A percentile compares a stretch with the other conserved stretches of the same genome.
Evolutionary conservation across 2,888 invertebrate genomes (phyloP).

Genomic region (Aphidius colemani): DNA sequence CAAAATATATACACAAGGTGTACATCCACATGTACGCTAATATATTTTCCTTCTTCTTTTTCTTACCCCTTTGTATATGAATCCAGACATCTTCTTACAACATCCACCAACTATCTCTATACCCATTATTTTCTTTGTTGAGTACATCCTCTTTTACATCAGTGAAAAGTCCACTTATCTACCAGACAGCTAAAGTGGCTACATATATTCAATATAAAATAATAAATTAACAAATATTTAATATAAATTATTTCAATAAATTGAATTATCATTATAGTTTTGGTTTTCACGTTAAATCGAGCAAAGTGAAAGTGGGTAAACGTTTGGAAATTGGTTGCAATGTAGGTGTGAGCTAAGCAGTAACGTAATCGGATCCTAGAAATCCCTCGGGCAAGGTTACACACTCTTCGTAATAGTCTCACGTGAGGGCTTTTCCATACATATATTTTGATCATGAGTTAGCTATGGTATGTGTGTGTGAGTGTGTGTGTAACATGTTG

Average conservation of each 20-base stretch:
- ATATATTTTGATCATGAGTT: constrained; percentile 1
- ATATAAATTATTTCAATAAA: too few relatives aligned
- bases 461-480: constrained; percentile 32
- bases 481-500: constrained; percentile 38
- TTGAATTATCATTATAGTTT: too few relatives aligned
- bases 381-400: constrained; percentile 16
- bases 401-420: constrained; percentile 10
- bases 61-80: constrained; percentile 20
- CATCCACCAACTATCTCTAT: constrained; percentile 22
- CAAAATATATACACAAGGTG: neutral
- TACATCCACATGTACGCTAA: too few relatives aligned
- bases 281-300: neutral
- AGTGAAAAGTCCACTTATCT: neutral
- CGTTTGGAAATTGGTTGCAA: constrained; percentile 16
- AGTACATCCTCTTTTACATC: neutral
- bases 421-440: constrained; percentile 2
- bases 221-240: too few relatives aligned
- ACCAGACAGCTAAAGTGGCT: too few relatives aligned
- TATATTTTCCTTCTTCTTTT: neutral
- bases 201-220: too few relatives aligned
- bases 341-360: constrained; percentile 19
- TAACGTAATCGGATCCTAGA: constrained; percentile 16
- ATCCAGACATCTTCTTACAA: constrained; percentile 34
- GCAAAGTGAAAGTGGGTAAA: constrained; percentile 14
- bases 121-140: neutral